phyloP scores from a whole-genome alignment of 2,888 invertebrate genomes.

The Disparrhopalites patrizii region DNA sequence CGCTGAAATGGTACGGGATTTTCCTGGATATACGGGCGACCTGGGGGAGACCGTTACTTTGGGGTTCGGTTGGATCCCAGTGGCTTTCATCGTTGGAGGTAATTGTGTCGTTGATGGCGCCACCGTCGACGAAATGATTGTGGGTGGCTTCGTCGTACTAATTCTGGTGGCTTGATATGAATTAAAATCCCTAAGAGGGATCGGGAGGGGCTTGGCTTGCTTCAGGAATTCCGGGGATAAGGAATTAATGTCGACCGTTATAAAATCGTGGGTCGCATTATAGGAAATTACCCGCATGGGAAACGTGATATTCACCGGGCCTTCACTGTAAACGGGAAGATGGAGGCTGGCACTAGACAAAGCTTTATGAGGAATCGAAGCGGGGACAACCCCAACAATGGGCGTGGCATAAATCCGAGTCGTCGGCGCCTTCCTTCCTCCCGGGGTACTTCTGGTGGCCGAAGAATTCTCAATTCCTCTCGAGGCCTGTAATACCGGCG shows the following conservation, averaged over 20 bases:
- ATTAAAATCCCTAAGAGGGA: conserved; percentile 19
- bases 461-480: too few relatives aligned
- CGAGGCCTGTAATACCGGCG: too few relatives aligned
- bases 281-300: conserved; percentile 24
- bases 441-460: too few relatives aligned
- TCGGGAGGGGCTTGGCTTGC: conserved; percentile 27
- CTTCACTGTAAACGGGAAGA: conserved; percentile 18
- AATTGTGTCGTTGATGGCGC: background rate
- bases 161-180: conserved; percentile 28
- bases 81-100: background rate
- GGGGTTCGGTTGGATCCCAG: background rate
- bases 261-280: conserved; percentile 28
- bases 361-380: conserved; percentile 6
- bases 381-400: too few relatives aligned
- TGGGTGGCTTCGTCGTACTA: conserved; percentile 21
- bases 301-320: conserved; percentile 23
- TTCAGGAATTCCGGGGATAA: conserved; percentile 22
- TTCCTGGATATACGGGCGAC: too few relatives aligned
- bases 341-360: conserved; percentile 17
- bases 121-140: background rate
- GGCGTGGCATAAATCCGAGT: too few relatives aligned
- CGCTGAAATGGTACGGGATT: too few relatives aligned
- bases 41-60: background rate
- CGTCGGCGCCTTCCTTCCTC: too few relatives aligned
- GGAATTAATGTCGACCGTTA: conserved; percentile 24